Conservation (phyloP, 2,797 vertebrate genomes). For the Pterois miles region DNA sequence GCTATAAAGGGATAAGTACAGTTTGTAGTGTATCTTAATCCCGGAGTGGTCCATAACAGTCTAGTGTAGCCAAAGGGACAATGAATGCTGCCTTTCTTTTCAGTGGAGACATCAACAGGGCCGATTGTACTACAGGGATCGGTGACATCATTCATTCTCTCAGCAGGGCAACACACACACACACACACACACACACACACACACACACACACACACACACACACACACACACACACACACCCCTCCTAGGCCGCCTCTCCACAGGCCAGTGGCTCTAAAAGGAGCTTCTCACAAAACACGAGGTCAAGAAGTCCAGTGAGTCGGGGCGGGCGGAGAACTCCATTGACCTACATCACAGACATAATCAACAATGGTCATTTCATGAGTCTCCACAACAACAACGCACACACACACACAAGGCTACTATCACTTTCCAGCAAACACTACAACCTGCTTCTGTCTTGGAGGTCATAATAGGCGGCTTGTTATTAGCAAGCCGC, state of each 20-base stretch:
- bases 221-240: slow-evolving; percentile 24
- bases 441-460: slow-evolving; percentile 70
- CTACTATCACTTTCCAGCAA: slow-evolving; percentile 63
- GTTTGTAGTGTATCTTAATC: slow-evolving; percentile 46
- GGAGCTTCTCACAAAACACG: slow-evolving; percentile 57
- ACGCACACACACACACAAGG: not conserved
- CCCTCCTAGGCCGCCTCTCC: slow-evolving; percentile 18
- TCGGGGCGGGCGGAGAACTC: slow-evolving; percentile 60
- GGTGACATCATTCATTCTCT: slow-evolving; percentile 73
- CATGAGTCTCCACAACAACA: slow-evolving; percentile 53
- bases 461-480: slow-evolving; percentile 62
- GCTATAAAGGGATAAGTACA: slow-evolving; percentile 46
- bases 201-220: slow-evolving; percentile 19
- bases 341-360: slow-evolving; percentile 72
- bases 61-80: slow-evolving; percentile 51
- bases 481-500: slow-evolving; percentile 63
- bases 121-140: slow-evolving; percentile 62
- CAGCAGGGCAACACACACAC: slow-evolving; percentile 37
- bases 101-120: slow-evolving; percentile 65
- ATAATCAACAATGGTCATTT: slow-evolving; percentile 73
- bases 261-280: slow-evolving; percentile 43
- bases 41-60: slow-evolving; percentile 50
- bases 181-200: slow-evolving; percentile 21
- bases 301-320: slow-evolving; percentile 66
- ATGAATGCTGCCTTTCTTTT: slow-evolving; percentile 59